Percentiles rank a stretch among this genome's conserved stretches.
These are phyloP conservation scores for Sphenodon punctatus DNA, from an alignment of 2,797 vertebrate species.

Conservation along the genomic window DNA sequence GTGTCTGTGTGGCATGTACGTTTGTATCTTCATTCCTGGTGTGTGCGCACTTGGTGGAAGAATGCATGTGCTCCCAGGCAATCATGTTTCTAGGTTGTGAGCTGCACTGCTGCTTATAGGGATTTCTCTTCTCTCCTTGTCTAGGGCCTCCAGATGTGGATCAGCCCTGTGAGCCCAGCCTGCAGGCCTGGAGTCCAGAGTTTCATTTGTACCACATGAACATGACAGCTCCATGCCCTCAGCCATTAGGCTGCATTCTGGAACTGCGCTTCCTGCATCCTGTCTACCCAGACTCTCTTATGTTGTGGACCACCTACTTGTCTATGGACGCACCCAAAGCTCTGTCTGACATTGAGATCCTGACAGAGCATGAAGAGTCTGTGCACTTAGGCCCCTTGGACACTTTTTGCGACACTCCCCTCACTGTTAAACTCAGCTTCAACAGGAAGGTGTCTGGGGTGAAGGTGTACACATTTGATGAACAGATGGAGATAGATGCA, in stretches of 20 bases:
- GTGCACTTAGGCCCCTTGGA: conserved; percentile 86
- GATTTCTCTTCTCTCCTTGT: not conserved
- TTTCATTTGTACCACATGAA: conserved; percentile 92
- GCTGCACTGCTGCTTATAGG: not conserved
- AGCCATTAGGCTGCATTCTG: conserved; percentile 88
- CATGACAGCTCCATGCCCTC: conserved; percentile 91
- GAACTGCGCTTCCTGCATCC: conserved; percentile 87
- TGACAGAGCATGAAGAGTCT: conserved; percentile 81
- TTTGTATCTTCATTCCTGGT: not conserved
- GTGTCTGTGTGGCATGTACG: too few relatives aligned
- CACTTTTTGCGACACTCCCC: conserved; percentile 89
- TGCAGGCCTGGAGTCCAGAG: conserved; percentile 96
- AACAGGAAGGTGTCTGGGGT: conserved; percentile 78
- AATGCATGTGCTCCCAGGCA: not conserved
- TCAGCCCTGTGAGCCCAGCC: conserved; percentile 92
- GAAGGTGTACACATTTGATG: conserved; percentile 92
- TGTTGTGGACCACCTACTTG: conserved; percentile 93
- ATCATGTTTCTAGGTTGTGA: not conserved
- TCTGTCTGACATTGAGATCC: conserved; percentile 85
- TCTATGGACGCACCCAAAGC: conserved; percentile 80
- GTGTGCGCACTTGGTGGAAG: not conserved
- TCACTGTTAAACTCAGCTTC: conserved; percentile 85
- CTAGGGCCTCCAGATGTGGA: conserved; percentile 94
- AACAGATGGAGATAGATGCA: conserved; percentile 93
- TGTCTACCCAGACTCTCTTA: conserved; percentile 82